A percentile compares a stretch with the other conserved stretches of the same genome.
Evolutionary conservation across 2,113 vertebrate species (phyloP).

Genomic region (Oreamnos americanus): DNA sequence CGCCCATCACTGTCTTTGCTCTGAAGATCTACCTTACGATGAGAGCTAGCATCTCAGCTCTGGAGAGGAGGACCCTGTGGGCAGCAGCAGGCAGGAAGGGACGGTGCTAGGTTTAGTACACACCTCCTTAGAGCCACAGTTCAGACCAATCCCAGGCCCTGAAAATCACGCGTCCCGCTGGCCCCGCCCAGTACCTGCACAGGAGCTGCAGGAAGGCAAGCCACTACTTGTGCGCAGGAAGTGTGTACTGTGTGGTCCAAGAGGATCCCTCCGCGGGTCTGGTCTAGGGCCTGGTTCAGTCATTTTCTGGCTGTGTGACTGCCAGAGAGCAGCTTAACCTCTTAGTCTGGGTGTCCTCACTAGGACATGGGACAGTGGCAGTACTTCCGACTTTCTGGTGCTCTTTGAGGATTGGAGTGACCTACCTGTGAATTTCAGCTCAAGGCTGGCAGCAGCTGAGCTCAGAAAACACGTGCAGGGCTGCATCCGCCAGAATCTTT

Average conservation of each 20-base stretch:
- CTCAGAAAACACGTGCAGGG: not conserved
- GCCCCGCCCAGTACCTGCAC: not conserved
- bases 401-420: not conserved
- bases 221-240: accelerated
- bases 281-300: not conserved
- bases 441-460: too few relatives aligned
- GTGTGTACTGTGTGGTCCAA: not conserved
- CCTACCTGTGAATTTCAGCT: not conserved
- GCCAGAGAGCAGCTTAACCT: not conserved
- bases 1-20: not conserved
- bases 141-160: not conserved
- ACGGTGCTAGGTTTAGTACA: not conserved
- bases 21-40: not conserved
- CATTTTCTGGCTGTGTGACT: not conserved
- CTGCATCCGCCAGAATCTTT: not conserved
- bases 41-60: not conserved
- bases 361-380: accelerated
- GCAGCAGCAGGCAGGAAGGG: not conserved
- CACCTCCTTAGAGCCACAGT: not conserved
- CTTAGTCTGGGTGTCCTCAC: not conserved
- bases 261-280: not conserved
- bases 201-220: accelerated
- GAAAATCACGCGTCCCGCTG: not conserved
- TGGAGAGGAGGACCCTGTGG: not conserved
- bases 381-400: accelerated